Base-by-base conservation (phyloP, 2,888 invertebrate species). In the Eretmocerus hayati region DNA sequence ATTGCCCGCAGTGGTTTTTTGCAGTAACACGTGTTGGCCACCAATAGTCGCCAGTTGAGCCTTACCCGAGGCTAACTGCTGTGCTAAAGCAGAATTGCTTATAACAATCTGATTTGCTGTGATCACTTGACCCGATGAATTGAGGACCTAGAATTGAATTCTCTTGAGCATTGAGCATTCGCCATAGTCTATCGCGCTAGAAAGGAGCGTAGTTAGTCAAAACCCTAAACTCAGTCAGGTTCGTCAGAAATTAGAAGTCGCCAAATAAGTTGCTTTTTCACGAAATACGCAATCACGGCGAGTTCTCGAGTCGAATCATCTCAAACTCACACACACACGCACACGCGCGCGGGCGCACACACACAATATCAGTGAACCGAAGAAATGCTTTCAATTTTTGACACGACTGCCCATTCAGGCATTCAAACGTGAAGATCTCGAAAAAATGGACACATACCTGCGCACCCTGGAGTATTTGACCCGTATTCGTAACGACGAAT, bases 1-100 rank as follows among this genome's bases (percentile, higher is more conserved):
- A 70, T 87, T 86, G 42, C 87, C 85, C 9, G 87, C 81, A 1
- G 85, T 84, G 19, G 67, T 63, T 37, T 65, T 69, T 38, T 87
- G 77, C 51, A 90, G 86, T 36, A 90, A 76, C 22, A 90, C 87
- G 70, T 90, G 90, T 63, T 90, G 90, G 0, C 90, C 90, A 66
- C 87, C 87, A 21, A 90, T 84, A 0, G 87, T 87, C 0, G 89
- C 87, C 47, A 90, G 76, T 66, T 89, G 88, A 8, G 89, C 81
- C 69, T 89, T 90, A 6, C 89, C 90, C 15, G 85, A 79, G 2
- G 87, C 87, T 52, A 90, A 76, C 67, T 90, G 89, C 65, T 88
- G 88, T 15, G 86, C 87, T 33, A 90, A 73, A 45, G 64, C 71
- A 16, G 79, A 81, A 67, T 85, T 87, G 62, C 84, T 87, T 38